Percentiles rank a stretch among this genome's conserved stretches.
Conservation (phyloP, 2,797 vertebrate species). For the Malurus leucopterus region DNA sequence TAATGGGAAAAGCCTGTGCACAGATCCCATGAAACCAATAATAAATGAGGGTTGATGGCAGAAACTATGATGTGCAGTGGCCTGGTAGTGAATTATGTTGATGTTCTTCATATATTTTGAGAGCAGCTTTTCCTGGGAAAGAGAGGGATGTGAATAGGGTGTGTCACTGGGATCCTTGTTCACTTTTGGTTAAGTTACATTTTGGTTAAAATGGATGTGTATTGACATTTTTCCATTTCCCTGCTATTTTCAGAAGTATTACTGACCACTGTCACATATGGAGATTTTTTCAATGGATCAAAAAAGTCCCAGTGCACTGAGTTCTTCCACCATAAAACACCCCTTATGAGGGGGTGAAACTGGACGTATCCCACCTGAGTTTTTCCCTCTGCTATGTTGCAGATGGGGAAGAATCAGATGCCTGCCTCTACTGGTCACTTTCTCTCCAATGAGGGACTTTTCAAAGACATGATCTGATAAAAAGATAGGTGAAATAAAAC, state of each 20-base stretch:
- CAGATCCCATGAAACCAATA: background rate
- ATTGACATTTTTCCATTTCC: background rate
- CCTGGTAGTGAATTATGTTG: background rate
- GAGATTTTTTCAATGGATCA: background rate
- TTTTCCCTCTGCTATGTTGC: fast-evolving
- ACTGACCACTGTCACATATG: background rate
- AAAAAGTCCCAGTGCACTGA: background rate
- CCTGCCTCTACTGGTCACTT: fast-evolving
- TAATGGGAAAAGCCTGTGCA: background rate
- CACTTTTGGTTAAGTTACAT: background rate
- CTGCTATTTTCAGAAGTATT: background rate
- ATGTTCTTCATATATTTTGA: background rate
- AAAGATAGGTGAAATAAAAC: background rate
- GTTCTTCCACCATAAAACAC: background rate
- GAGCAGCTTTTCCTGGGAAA: background rate
- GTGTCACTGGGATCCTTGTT: background rate
- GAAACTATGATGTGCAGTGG: background rate
- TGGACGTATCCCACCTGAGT: background rate
- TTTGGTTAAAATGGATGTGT: background rate
- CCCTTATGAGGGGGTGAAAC: background rate
- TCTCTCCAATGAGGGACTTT: background rate
- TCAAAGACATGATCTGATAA: background rate
- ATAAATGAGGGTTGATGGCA: background rate
- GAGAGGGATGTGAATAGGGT: background rate
- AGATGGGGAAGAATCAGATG: background rate